Conservation (phyloP, 2,113 vertebrate genomes). For the Vulpes ferrilata region DNA sequence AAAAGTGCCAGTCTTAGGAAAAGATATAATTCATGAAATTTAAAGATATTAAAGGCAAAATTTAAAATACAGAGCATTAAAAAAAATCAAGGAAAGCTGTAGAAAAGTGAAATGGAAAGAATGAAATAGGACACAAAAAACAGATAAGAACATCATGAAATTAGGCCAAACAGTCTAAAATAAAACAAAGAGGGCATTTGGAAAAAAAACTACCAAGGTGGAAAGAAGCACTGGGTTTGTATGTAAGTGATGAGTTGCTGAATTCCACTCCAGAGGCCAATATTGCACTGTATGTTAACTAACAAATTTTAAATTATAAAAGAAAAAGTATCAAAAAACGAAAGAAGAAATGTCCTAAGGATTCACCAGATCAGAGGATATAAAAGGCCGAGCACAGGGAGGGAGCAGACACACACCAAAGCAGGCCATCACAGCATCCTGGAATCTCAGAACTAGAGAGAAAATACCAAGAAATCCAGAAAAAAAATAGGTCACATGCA, state of each 20-base stretch:
- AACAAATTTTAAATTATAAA: not conserved
- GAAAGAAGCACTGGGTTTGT: not conserved
- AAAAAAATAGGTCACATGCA: not conserved
- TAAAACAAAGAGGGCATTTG: not conserved
- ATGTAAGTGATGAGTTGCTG: not conserved
- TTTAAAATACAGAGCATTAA: not conserved
- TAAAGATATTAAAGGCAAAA: not conserved
- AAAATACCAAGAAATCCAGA: not conserved
- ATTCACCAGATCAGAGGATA: rapidly evolving
- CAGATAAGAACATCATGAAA: not conserved
- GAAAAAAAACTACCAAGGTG: not conserved
- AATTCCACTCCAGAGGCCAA: not conserved
- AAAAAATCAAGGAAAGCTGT: not conserved
- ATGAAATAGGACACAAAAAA: not conserved
- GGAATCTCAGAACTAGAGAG: not conserved
- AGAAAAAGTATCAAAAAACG: not conserved
- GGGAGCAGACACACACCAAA: not conserved
- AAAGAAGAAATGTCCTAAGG: not conserved
- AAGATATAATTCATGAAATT: not conserved
- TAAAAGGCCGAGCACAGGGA: not conserved
- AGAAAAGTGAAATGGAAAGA: not conserved
- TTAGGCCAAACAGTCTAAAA: not conserved
- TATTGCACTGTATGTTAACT: not conserved
- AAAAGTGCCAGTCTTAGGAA: not conserved
- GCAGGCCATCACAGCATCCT: not conserved